These are phyloP conservation scores for Halcyon smyrnensis DNA, from an alignment of 2,797 vertebrate genomes.

Conservation along the genomic window DNA sequence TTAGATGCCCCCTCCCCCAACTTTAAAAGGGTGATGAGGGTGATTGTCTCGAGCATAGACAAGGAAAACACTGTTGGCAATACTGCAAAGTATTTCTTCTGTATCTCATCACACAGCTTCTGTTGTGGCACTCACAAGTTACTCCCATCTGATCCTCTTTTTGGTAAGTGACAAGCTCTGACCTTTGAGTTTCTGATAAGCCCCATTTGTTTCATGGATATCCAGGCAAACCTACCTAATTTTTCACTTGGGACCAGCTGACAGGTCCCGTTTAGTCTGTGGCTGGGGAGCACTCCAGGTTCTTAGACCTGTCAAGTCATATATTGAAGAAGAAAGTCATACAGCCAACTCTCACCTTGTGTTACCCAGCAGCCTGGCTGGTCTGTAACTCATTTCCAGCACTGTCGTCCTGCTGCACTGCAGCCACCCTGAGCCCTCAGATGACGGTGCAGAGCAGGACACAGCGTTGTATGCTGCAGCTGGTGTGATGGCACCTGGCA, in stretches of 20 bases:
- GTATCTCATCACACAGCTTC: neutral
- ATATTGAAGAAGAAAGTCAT: neutral
- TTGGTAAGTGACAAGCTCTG: neutral
- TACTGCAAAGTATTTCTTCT: neutral
- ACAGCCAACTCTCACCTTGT: neutral
- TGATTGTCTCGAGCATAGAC: neutral
- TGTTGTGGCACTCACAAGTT: neutral
- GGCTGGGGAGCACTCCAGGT: constrained; percentile 4
- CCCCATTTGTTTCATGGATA: neutral
- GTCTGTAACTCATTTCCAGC: neutral
- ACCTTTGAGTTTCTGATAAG: constrained; percentile 33
- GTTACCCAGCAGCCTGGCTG: neutral
- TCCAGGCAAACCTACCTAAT: neutral
- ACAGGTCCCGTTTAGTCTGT: neutral
- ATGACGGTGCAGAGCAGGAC: neutral
- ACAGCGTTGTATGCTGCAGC: neutral
- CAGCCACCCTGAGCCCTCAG: neutral
- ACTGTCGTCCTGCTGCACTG: neutral
- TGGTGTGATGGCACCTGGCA: neutral
- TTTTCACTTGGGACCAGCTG: constrained; percentile 12
- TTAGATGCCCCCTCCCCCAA: rapidly evolving
- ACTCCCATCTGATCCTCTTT: neutral
- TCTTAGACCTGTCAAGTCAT: neutral
- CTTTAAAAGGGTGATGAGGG: neutral
- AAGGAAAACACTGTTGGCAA: neutral